Conservation (phyloP, 1,140 invertebrate species). For the Monochamus saltuarius region DNA sequence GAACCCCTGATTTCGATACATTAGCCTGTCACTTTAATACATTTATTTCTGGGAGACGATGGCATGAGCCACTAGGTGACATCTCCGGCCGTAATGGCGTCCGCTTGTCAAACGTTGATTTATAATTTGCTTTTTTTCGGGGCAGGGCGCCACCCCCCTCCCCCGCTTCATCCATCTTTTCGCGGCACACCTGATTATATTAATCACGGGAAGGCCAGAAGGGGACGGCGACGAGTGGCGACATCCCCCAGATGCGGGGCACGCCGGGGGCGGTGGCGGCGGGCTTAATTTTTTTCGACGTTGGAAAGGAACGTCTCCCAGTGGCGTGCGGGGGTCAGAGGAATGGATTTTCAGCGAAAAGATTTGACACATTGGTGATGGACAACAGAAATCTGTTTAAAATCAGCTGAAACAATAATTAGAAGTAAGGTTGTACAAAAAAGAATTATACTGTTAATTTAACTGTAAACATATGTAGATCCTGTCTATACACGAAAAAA, state of each 20-base stretch:
- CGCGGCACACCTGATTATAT: conserved; percentile 22
- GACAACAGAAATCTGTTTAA: no score
- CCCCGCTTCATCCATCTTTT: background rate
- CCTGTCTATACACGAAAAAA: no score
- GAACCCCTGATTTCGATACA: conserved; percentile 33
- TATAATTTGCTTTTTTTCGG: conserved; percentile 30
- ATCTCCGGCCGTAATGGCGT: conserved; percentile 41
- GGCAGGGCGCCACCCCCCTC: background rate
- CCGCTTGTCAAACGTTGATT: conserved; percentile 39
- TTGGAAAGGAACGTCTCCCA: no score
- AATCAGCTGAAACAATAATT: no score
- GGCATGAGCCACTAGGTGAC: conserved; percentile 36
- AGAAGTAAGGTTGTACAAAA: no score
- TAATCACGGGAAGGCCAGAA: conserved; percentile 16
- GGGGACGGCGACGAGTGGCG: conserved; percentile 12
- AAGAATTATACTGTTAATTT: no score
- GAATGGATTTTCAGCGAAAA: no score
- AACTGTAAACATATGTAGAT: no score
- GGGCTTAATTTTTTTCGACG: no score
- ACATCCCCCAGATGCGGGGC: conserved; percentile 7
- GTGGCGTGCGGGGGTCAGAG: no score
- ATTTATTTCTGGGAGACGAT: conserved; percentile 30
- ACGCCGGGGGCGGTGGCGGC: background rate
- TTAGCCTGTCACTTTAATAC: conserved; percentile 31
- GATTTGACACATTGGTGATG: no score